Evolutionary conservation across 2,888 invertebrate species (phyloP).

Genomic region (Cinara cedri): DNA sequence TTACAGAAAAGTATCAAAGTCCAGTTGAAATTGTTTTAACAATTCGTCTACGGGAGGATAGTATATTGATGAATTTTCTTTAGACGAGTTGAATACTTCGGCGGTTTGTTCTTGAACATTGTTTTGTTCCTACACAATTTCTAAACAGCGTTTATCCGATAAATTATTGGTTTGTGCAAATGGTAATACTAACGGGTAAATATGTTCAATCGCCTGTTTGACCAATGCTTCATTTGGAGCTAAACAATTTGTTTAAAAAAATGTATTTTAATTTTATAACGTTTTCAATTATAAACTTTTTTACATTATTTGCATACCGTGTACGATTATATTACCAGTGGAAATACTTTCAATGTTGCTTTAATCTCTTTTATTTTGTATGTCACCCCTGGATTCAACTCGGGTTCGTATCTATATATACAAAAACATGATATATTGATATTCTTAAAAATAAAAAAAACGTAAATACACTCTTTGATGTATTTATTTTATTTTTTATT

Average conservation of each 20-base stretch:
- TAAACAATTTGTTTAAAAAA: neutral
- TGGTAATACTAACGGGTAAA: constrained; percentile 90
- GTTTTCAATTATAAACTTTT: neutral
- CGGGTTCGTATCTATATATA: constrained; percentile 94
- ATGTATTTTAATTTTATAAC: neutral
- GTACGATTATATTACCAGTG: constrained; percentile 95
- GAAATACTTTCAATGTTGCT: constrained; percentile 97
- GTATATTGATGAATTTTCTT: neutral
- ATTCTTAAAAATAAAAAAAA: too few species aligned
- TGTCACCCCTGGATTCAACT: constrained; percentile 95
- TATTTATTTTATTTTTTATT: too few species aligned
- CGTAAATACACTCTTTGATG: too few species aligned
- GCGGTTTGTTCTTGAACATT: neutral
- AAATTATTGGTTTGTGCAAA: constrained; percentile 68
- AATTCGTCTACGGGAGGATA: neutral
- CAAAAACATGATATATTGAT: neutral
- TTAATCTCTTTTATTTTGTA: constrained; percentile 87
- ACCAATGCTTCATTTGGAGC: constrained; percentile 89
- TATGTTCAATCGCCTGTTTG: constrained; percentile 88
- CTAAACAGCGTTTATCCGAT: neutral
- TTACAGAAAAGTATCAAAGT: neutral
- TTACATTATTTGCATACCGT: constrained; percentile 63
- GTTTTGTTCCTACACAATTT: neutral
- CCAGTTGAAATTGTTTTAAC: neutral
- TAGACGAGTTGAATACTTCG: neutral